Percentiles rank a stretch among this genome's conserved stretches.
These are phyloP conservation scores for Phyto melanocephala DNA, from an alignment of 2,888 invertebrate genomes.

Conservation along the genomic window DNA sequence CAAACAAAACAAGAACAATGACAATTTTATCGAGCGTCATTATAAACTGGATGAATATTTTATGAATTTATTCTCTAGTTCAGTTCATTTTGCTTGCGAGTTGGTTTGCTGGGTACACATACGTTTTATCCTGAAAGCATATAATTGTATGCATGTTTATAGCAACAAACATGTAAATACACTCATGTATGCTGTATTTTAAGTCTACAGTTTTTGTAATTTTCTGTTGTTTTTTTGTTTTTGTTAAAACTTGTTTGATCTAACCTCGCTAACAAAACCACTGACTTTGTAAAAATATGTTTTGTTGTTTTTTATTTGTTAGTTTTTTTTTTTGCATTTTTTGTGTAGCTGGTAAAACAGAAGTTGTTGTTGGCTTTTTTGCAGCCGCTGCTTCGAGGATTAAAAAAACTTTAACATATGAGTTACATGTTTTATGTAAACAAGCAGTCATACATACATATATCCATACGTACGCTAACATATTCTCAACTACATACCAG, in stretches of 20 bases:
- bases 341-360: conserved; percentile 9
- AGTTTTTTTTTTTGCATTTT: conserved; percentile 12
- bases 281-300: conserved; percentile 55
- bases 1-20: no score
- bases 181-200: neutral
- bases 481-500: neutral
- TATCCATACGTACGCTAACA: neutral
- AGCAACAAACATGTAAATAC: conserved; percentile 32
- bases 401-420: conserved; percentile 42
- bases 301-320: conserved; percentile 22
- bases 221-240: neutral
- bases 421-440: conserved; percentile 32
- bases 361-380: conserved; percentile 30
- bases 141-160: neutral
- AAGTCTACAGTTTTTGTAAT: neutral
- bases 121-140: neutral
- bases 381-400: conserved; percentile 10
- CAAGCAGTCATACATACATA: no score
- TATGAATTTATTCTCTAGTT: no score
- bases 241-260: conserved; percentile 45
- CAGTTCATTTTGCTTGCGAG: no score
- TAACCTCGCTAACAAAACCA: conserved; percentile 58
- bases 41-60: no score
- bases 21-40: no score
- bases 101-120: no score